A percentile compares a stretch with the other conserved stretches of the same genome.
Evolutionary conservation across 30 jellyfish, hydroid and myxozoan genomes (phyloP).

Genomic region (Catostylus mosaicus): DNA sequence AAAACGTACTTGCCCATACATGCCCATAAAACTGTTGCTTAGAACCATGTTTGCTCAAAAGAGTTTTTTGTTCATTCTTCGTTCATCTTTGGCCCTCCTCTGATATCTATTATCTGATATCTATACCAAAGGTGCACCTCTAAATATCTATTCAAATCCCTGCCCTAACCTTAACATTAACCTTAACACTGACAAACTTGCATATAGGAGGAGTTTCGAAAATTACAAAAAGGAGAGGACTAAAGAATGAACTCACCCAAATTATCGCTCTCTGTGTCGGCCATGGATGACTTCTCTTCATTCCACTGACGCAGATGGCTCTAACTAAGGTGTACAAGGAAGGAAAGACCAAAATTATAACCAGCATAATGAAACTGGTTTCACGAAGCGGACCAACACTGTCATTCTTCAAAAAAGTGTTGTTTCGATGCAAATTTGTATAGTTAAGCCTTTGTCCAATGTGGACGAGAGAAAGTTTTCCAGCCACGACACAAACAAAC

Average conservation of each 20-base stretch:
- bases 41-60: too few relatives aligned
- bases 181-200: too few relatives aligned
- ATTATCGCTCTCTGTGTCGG: slow-evolving; percentile 81
- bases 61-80: too few relatives aligned
- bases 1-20: too few relatives aligned
- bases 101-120: too few relatives aligned
- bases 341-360: slow-evolving; percentile 69
- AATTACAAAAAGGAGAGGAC: not conserved
- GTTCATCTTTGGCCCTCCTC: too few relatives aligned
- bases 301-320: slow-evolving; percentile 62
- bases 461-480: slow-evolving; percentile 81
- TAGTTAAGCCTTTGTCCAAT: slow-evolving; percentile 59
- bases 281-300: slow-evolving; percentile 92
- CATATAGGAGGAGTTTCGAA: too few relatives aligned
- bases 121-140: too few relatives aligned
- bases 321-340: slow-evolving; percentile 60
- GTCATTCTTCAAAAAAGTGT: not conserved
- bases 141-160: too few relatives aligned
- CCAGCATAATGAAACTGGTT: slow-evolving; percentile 74
- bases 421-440: slow-evolving; percentile 8
- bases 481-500: slow-evolving; percentile 76
- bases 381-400: slow-evolving; percentile 41
- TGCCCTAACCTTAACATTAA: too few relatives aligned
- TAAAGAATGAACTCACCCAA: slow-evolving; percentile 67
- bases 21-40: too few relatives aligned